Percentiles rank a stretch among this genome's conserved stretches.
Evolutionary conservation across 2,888 invertebrate species (phyloP).

Genomic region (Tenthredo amoena): DNA sequence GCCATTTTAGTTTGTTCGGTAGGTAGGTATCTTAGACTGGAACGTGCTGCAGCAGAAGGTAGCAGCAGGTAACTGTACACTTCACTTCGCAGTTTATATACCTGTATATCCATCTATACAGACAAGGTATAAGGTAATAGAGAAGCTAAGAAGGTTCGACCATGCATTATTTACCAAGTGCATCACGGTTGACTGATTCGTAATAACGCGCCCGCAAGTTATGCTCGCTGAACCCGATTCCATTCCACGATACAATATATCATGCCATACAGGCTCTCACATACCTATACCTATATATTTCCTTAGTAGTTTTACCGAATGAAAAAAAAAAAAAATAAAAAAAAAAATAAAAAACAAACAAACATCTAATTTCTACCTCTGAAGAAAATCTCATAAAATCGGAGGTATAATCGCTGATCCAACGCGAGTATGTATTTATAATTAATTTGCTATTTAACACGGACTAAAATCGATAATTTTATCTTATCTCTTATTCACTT

Average conservation of each 20-base stretch:
- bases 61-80: constrained; percentile 7
- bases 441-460: neutral
- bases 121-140: constrained; percentile 4
- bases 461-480: neutral
- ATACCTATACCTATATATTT: too few relatives aligned
- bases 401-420: too few relatives aligned
- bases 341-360: too few relatives aligned
- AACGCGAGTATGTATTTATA: neutral
- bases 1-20: constrained; percentile 1
- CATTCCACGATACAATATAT: neutral
- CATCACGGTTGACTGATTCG: constrained; percentile 57
- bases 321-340: too few relatives aligned
- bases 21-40: neutral
- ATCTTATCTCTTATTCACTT: neutral
- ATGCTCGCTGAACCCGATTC: neutral
- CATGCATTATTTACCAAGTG: constrained; percentile 61
- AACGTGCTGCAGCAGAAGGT: constrained; percentile 5
- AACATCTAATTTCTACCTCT: too few relatives aligned
- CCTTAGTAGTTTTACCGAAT: too few relatives aligned
- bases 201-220: constrained; percentile 2
- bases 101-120: neutral
- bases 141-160: constrained; percentile 41
- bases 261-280: neutral
- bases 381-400: too few relatives aligned
- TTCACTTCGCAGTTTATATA: neutral